Conservation (phyloP, 2,888 invertebrate species). For the Yponomeuta evonymella region DNA sequence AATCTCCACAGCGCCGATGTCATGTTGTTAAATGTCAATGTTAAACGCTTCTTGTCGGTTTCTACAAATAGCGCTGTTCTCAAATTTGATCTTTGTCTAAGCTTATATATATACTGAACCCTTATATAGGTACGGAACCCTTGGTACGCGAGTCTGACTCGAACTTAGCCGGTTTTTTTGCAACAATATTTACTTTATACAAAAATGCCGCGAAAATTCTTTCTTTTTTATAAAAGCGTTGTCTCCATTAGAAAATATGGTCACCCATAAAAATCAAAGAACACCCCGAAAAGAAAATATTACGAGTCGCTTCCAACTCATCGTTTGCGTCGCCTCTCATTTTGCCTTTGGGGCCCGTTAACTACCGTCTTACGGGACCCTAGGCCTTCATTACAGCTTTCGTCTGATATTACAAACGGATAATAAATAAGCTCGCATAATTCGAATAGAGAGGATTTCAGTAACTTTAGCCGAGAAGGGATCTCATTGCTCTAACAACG, state of each 20-base stretch:
- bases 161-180: too few relatives aligned
- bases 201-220: not conserved
- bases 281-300: not conserved
- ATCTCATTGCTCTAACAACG: conserved; percentile 8
- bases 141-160: too few relatives aligned
- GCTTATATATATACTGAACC: too few relatives aligned
- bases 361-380: conserved; percentile 60
- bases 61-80: too few relatives aligned
- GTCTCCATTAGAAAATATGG: not conserved
- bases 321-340: conserved; percentile 24
- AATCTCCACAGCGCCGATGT: too few relatives aligned
- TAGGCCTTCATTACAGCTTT: conserved; percentile 67
- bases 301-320: conserved; percentile 10
- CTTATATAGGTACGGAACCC: too few relatives aligned
- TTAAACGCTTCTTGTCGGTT: too few relatives aligned
- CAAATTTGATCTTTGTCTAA: too few relatives aligned
- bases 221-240: not conserved
- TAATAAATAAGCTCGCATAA: conserved; percentile 44
- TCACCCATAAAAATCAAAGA: not conserved
- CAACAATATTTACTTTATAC: not conserved
- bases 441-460: conserved; percentile 15
- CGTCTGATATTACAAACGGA: conserved; percentile 61
- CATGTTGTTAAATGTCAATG: too few relatives aligned
- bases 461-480: conserved; percentile 8
- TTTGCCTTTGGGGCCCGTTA: conserved; percentile 53